phyloP scores from a whole-genome alignment of 2,888 invertebrate species.

The Parnassius smintheus region DNA sequence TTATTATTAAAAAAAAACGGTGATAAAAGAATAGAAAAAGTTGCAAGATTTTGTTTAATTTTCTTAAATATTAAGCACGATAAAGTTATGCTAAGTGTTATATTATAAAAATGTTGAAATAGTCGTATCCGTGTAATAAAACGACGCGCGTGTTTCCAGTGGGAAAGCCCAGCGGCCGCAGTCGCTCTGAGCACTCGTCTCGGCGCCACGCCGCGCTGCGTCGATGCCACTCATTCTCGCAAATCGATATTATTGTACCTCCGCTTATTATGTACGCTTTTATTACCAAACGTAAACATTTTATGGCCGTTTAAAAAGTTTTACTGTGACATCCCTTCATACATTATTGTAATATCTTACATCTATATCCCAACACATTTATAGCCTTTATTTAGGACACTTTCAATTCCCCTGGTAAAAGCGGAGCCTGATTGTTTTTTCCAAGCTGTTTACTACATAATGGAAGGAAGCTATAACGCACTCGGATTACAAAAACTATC shows the following conservation, averaged over 20 bases:
- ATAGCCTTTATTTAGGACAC: constrained; percentile 3
- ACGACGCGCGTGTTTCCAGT: constrained; percentile 39
- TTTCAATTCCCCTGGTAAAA: constrained; percentile 2
- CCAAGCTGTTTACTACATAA: background rate
- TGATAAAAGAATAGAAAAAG: too few relatives aligned
- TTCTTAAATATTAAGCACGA: too few relatives aligned
- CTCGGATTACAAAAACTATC: too few relatives aligned
- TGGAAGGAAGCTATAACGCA: too few relatives aligned
- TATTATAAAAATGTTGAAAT: background rate
- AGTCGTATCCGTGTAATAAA: constrained; percentile 30
- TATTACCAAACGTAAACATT: constrained; percentile 48
- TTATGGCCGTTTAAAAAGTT: constrained; percentile 48
- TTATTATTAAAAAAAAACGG: too few relatives aligned
- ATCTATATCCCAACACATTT: constrained; percentile 2
- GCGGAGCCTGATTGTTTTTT: background rate
- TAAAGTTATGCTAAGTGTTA: too few relatives aligned
- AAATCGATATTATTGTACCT: constrained; percentile 45
- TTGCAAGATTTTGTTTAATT: too few relatives aligned
- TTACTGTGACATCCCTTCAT: constrained; percentile 39
- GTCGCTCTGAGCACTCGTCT: constrained; percentile 64
- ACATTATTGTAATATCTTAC: constrained; percentile 31
- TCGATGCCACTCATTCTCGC: constrained; percentile 57
- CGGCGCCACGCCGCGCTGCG: constrained; percentile 56
- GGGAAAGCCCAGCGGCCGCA: constrained; percentile 54
- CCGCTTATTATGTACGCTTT: constrained; percentile 38